Evolutionary conservation across 2,888 invertebrate genomes (phyloP).

Genomic region (Trichopria drosophilae): DNA sequence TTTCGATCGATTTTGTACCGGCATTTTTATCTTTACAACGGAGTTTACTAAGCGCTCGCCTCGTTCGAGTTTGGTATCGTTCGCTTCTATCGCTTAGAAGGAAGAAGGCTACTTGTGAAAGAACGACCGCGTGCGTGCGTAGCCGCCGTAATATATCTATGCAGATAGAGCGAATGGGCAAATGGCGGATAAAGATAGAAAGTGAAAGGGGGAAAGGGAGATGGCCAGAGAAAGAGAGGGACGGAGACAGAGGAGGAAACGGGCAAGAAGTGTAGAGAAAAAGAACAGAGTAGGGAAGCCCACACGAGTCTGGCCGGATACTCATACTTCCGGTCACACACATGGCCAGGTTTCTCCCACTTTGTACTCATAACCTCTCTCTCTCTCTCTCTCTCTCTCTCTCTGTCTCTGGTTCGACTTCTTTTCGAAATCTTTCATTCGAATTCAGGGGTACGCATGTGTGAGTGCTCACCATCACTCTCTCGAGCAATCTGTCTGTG

Average conservation of each 20-base stretch:
- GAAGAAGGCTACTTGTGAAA: too few relatives aligned
- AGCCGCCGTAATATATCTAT: too few relatives aligned
- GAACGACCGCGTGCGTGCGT: too few relatives aligned
- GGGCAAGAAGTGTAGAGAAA: slow-evolving; percentile 27
- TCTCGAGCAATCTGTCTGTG: too few relatives aligned
- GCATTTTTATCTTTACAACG: too few relatives aligned
- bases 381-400: slow-evolving; percentile 21
- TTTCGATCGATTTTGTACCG: too few relatives aligned
- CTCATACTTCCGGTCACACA: slow-evolving; percentile 59
- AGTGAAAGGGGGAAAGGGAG: slow-evolving; percentile 10
- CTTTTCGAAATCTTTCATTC: too few relatives aligned
- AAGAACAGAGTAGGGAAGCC: slow-evolving; percentile 50
- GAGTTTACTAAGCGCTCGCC: slow-evolving; percentile 21
- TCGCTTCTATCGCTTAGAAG: slow-evolving; percentile 34
- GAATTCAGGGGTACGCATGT: too few relatives aligned
- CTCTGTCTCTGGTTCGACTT: too few relatives aligned
- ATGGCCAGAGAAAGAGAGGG: slow-evolving; percentile 12
- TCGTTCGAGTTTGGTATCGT: slow-evolving; percentile 36
- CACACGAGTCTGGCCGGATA: slow-evolving; percentile 59
- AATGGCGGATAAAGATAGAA: slow-evolving; percentile 17
- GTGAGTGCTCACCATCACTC: too few relatives aligned
- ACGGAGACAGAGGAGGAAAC: slow-evolving; percentile 23
- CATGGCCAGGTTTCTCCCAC: slow-evolving; percentile 44
- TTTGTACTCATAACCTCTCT: slow-evolving; percentile 13
- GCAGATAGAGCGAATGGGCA: too few relatives aligned